These are phyloP conservation scores for Gasteruption jaculator DNA, from an alignment of 2,888 invertebrate species.

Conservation along the genomic window DNA sequence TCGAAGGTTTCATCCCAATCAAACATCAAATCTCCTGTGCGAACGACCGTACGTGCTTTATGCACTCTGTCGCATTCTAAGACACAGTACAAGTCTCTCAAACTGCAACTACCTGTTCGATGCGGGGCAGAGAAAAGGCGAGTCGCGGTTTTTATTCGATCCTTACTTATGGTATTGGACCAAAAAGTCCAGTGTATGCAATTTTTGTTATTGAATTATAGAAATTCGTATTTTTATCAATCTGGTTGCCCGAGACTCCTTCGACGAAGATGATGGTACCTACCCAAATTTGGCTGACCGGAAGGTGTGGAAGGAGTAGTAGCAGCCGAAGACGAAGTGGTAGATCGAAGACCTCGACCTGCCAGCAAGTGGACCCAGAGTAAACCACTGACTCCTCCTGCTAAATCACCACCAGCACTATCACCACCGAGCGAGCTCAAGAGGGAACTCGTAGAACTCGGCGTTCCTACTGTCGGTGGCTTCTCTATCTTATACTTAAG, in stretches of 20 bases:
- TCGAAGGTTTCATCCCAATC: constrained; percentile 99
- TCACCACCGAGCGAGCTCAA: constrained; percentile 46
- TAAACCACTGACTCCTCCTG: constrained; percentile 75
- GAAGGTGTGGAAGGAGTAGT: constrained; percentile 66
- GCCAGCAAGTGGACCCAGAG: constrained; percentile 86
- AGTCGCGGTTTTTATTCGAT: too few species aligned
- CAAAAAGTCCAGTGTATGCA: too few species aligned
- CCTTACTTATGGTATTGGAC: too few species aligned
- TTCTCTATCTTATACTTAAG: constrained; percentile 88
- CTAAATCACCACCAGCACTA: constrained; percentile 43
- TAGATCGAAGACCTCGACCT: constrained; percentile 78
- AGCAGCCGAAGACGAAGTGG: constrained; percentile 65
- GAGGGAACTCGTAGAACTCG: constrained; percentile 55
- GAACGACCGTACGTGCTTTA: constrained; percentile 92
- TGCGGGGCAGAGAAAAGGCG: neutral
- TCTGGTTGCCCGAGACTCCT: neutral
- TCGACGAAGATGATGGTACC: constrained; percentile 12
- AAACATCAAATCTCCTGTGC: constrained; percentile 93
- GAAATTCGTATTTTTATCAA: constrained; percentile 1
- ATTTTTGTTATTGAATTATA: too few species aligned
- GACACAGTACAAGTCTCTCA: constrained; percentile 93
- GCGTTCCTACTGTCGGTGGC: constrained; percentile 56
- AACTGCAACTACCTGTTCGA: constrained; percentile 55
- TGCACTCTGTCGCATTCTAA: constrained; percentile 95
- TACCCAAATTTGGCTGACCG: constrained; percentile 50